These are phyloP conservation scores for Calephelis nemesis DNA, from an alignment of 1,140 invertebrate species.

Conservation along the genomic window DNA sequence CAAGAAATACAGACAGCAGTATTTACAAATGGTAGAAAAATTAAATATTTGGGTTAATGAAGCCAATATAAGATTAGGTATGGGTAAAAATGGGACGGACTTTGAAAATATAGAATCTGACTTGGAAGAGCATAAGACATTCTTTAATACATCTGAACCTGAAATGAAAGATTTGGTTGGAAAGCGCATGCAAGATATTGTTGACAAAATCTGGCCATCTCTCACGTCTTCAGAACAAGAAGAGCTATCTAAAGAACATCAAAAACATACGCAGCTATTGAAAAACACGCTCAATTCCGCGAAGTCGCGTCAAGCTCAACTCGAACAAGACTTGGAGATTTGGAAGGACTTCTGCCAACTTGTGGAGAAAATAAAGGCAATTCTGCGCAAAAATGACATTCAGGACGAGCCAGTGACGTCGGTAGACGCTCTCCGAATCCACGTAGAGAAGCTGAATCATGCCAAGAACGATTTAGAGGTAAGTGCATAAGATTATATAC, in stretches of 20 bases:
- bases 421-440: conserved; percentile 87
- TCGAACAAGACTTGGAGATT: conserved; percentile 88
- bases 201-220: conserved; percentile 93
- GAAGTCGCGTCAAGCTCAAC: conserved; percentile 85
- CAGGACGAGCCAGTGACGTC: conserved; percentile 87
- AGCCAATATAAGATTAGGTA: conserved; percentile 87
- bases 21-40: conserved; percentile 85
- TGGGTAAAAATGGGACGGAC: conserved; percentile 90
- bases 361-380: conserved; percentile 86
- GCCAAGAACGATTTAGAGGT: conserved; percentile 90
- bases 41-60: conserved; percentile 92
- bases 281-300: conserved; percentile 91
- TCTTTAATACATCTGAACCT: conserved; percentile 87
- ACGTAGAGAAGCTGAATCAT: conserved; percentile 89
- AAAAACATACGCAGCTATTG: conserved; percentile 87
- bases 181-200: conserved; percentile 89
- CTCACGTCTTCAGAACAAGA: conserved; percentile 89
- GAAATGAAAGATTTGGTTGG: conserved; percentile 89
- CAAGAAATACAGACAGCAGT: conserved; percentile 87
- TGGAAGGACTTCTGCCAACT: conserved; percentile 90
- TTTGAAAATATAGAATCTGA: conserved; percentile 91
- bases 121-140: conserved; percentile 91
- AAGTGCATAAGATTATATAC: conserved; percentile 46
- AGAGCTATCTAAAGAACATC: conserved; percentile 87
- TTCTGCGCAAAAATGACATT: conserved; percentile 86